phyloP scores from a whole-genome alignment of 1,140 invertebrate genomes.

The Theocolax elegans region DNA sequence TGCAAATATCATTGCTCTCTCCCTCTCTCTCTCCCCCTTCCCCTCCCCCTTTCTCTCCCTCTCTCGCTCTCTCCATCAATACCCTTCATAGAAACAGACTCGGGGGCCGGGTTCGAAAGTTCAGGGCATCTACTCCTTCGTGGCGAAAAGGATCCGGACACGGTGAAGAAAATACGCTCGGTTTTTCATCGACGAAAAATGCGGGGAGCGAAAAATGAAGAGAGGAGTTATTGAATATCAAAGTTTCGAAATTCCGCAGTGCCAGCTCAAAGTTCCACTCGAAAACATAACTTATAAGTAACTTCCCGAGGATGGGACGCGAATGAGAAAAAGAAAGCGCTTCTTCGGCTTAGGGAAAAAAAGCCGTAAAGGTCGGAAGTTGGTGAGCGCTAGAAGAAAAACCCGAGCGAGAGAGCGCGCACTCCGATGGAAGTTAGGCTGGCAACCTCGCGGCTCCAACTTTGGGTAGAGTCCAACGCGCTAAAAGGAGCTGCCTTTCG shows the following conservation, averaged over 20 bases:
- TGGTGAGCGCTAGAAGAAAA: constrained; percentile 1
- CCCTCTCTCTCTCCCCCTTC: background rate
- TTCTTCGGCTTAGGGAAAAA: constrained; percentile 21
- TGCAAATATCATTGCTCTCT: constrained; percentile 51
- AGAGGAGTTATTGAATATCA: constrained; percentile 58
- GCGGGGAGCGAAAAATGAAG: constrained; percentile 43
- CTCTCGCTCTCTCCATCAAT: too few relatives aligned
- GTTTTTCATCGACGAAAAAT: constrained; percentile 39
- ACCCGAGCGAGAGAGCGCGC: background rate
- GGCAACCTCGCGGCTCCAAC: constrained; percentile 9
- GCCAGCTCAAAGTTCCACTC: constrained; percentile 56
- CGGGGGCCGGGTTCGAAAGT: background rate
- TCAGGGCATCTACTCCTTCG: constrained; percentile 12
- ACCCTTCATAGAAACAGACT: background rate
- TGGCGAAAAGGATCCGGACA: background rate
- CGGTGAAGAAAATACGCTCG: too few relatives aligned
- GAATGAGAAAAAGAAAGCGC: constrained; percentile 27
- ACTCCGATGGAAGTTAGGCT: constrained; percentile 27
- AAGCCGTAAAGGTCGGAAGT: constrained; percentile 27
- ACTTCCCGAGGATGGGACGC: constrained; percentile 35
- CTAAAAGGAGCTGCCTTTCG: constrained; percentile 26
- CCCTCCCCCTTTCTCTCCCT: background rate
- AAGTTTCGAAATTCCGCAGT: constrained; percentile 59
- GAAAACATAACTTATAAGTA: constrained; percentile 62
- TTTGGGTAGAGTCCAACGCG: constrained; percentile 23